phyloP scores from a whole-genome alignment of 2,888 invertebrate species.

The Nowickia ferox region DNA sequence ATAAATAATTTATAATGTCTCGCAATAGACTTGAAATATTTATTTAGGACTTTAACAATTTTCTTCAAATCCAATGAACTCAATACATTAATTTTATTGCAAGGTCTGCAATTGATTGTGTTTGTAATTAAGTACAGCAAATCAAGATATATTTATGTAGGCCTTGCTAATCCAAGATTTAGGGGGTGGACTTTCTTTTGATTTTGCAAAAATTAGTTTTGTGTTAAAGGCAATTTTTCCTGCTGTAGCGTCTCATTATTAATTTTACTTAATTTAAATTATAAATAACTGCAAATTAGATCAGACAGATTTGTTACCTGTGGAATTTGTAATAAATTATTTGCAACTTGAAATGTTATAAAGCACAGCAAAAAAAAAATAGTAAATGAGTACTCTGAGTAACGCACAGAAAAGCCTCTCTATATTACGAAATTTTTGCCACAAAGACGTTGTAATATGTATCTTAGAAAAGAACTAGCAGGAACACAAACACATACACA shows the following conservation, averaged over 20 bases:
- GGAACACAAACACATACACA: too few species aligned
- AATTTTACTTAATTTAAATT: neutral
- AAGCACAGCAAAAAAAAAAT: too few species aligned
- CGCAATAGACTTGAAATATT: neutral
- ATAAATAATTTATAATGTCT: neutral
- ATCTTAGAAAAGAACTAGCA: too few species aligned
- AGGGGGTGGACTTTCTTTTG: neutral
- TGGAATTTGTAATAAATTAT: too few species aligned
- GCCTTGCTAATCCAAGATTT: neutral
- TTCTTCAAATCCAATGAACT: conserved; percentile 5
- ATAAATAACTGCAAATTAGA: too few species aligned
- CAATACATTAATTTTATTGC: conserved; percentile 7
- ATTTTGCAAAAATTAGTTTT: neutral
- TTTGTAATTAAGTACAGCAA: neutral
- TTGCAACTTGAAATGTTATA: too few species aligned
- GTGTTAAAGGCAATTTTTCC: neutral
- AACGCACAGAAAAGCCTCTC: too few species aligned
- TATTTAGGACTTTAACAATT: neutral
- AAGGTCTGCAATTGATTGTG: conserved; percentile 2
- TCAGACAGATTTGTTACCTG: too few species aligned
- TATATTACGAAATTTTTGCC: too few species aligned
- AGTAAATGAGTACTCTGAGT: too few species aligned
- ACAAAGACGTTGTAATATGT: too few species aligned
- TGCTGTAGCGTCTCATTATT: neutral
- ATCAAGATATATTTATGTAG: neutral